Percentiles rank a stretch among this genome's conserved stretches.
Evolutionary conservation across 2,797 vertebrate genomes (phyloP).

Genomic region (Nannoperca obscura): DNA sequence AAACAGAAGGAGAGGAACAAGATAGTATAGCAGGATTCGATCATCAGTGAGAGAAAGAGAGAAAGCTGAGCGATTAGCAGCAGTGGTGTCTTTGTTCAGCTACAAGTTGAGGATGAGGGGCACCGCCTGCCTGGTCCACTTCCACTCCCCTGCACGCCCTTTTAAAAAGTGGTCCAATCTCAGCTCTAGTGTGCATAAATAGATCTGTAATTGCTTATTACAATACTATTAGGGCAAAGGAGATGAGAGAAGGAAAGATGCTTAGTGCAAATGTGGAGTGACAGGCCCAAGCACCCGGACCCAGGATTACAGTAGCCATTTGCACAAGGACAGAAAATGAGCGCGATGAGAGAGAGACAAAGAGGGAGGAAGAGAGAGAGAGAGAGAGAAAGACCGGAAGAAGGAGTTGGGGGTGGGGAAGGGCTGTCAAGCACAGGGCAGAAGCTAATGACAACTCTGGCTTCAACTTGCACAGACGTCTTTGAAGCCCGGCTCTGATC

Average conservation of each 20-base stretch:
- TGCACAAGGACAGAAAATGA: conserved; percentile 72
- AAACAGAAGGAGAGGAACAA: conserved; percentile 60
- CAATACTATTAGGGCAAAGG: conserved; percentile 86
- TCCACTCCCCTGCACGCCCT: conserved; percentile 57
- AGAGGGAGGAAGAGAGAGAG: conserved; percentile 14
- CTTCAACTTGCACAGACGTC: conserved; percentile 78
- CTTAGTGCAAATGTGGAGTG: conserved; percentile 85
- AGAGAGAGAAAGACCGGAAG: conserved; percentile 49
- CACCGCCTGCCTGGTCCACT: conserved; percentile 40
- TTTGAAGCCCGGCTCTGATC: conserved; percentile 80
- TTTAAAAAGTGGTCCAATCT: conserved; percentile 84
- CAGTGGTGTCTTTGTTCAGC: conserved; percentile 42
- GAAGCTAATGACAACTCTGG: conserved; percentile 83
- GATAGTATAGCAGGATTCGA: conserved; percentile 66
- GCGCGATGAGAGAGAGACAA: conserved; percentile 59
- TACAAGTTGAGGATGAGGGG: conserved; percentile 57
- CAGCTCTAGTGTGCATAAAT: conserved; percentile 83
- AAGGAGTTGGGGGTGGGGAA: conserved; percentile 63
- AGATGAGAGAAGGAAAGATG: conserved; percentile 83
- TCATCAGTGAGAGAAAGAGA: conserved; percentile 55
- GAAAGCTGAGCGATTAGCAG: conserved; percentile 54
- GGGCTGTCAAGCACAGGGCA: conserved; percentile 79
- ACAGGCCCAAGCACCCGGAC: conserved; percentile 78
- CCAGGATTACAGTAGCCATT: conserved; percentile 78
- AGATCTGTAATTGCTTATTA: conserved; percentile 86